Conservation (phyloP, 2,797 vertebrate genomes). For the Psittacula derbiana region DNA sequence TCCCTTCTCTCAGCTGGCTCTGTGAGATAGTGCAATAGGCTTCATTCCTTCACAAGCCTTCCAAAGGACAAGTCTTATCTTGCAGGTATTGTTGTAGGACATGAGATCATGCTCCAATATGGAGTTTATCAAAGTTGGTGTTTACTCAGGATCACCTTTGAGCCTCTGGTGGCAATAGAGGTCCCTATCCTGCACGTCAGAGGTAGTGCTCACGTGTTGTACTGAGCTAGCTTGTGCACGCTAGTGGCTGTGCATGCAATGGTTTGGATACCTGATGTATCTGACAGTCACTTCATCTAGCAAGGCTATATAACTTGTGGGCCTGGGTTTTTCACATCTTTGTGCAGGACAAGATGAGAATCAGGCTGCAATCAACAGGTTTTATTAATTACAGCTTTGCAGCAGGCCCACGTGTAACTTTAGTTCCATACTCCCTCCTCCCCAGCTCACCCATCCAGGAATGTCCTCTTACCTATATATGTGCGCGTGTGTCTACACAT, state of each 20-base stretch:
- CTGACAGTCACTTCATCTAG: not conserved
- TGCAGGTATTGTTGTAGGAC: constrained; percentile 10
- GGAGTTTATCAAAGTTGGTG: constrained; percentile 26
- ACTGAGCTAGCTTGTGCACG: not conserved
- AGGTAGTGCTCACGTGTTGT: rapidly evolving
- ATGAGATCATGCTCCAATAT: not conserved
- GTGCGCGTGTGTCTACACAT: not conserved
- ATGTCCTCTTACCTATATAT: not conserved
- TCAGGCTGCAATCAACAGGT: not conserved
- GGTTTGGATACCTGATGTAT: rapidly evolving
- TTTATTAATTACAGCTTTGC: not conserved
- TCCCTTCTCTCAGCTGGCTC: constrained; percentile 28
- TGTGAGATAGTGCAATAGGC: not conserved
- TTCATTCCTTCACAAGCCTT: not conserved
- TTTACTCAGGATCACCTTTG: constrained; percentile 48
- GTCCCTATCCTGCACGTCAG: not conserved
- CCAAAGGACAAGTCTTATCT: constrained; percentile 34
- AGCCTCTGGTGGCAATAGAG: not conserved
- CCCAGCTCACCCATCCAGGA: not conserved
- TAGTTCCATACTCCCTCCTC: not conserved
- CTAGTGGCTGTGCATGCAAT: rapidly evolving
- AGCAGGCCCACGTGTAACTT: not conserved
- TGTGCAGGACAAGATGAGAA: not conserved
- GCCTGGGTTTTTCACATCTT: not conserved
- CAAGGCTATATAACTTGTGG: not conserved